Conservation (phyloP, 2,888 invertebrate genomes). For the Gordius sp. region DNA sequence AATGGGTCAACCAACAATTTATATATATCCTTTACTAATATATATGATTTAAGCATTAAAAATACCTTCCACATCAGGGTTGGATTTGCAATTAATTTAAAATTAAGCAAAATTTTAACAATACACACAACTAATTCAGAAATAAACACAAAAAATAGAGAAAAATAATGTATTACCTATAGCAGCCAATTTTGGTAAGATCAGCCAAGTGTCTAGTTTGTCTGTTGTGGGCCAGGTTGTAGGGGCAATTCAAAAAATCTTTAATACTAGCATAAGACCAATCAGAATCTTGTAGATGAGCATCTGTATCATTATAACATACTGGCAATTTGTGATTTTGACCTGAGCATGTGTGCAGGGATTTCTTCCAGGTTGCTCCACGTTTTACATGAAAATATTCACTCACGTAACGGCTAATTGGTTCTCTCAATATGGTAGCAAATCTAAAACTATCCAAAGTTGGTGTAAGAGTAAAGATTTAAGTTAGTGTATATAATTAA, state of each 20-base stretch:
- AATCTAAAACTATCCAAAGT: conserved; percentile 54
- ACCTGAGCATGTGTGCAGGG: conserved; percentile 29
- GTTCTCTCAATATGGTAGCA: conserved; percentile 74
- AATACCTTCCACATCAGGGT: too few relatives aligned
- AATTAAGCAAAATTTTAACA: too few relatives aligned
- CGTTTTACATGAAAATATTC: conserved; percentile 87
- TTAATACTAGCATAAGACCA: conserved; percentile 53
- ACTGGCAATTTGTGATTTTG: conserved; percentile 48
- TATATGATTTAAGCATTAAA: too few relatives aligned
- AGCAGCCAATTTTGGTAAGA: conserved; percentile 72
- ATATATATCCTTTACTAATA: too few relatives aligned
- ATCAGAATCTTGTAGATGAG: conserved; percentile 21
- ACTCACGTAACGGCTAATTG: conserved; percentile 67
- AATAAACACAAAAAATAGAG: too few relatives aligned
- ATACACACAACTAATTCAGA: too few relatives aligned
- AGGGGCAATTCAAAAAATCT: conserved; percentile 63
- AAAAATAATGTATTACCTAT: too few relatives aligned
- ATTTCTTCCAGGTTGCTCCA: conserved; percentile 31
- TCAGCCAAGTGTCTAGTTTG: conserved; percentile 94
- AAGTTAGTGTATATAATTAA: neutral
- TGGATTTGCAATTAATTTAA: too few relatives aligned
- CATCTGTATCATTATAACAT: conserved; percentile 28
- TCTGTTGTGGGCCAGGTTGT: conserved; percentile 75
- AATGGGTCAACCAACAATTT: too few relatives aligned
- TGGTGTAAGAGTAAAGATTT: conserved; percentile 20